Percentiles rank a stretch among this genome's conserved stretches.
phyloP scores from a whole-genome alignment of 1,140 invertebrate genomes.

The Neodiprion lecontei region DNA sequence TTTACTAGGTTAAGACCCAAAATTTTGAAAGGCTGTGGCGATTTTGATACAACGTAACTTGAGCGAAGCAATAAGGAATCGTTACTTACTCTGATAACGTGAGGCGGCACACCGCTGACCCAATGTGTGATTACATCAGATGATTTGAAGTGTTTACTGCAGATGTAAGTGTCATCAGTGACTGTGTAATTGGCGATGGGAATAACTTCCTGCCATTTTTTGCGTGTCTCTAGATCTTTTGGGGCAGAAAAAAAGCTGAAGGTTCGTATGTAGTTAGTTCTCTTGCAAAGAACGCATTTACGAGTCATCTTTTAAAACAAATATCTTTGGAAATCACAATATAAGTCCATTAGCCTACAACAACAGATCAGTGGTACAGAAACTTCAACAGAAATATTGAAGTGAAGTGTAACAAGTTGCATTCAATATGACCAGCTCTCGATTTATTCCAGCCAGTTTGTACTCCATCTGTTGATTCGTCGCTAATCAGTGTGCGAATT shows the following conservation, averaged over 20 bases:
- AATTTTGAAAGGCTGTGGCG: too few relatives aligned
- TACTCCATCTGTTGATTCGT: too few relatives aligned
- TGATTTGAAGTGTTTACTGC: conserved; percentile 54
- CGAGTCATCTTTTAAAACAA: conserved; percentile 45
- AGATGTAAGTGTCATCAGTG: conserved; percentile 54
- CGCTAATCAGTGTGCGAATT: too few relatives aligned
- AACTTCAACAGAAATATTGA: too few relatives aligned
- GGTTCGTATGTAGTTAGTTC: conserved; percentile 54
- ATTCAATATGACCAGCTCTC: too few relatives aligned
- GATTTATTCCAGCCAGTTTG: too few relatives aligned
- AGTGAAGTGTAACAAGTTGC: too few relatives aligned
- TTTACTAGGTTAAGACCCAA: too few relatives aligned
- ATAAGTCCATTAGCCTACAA: too few relatives aligned
- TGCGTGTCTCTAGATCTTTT: conserved; percentile 49
- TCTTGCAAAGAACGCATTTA: conserved; percentile 54
- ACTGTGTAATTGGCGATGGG: conserved; percentile 48
- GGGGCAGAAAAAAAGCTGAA: conserved; percentile 58
- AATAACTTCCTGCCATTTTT: conserved; percentile 53
- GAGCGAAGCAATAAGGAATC: background rate
- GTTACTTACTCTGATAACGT: conserved; percentile 52
- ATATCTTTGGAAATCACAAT: background rate
- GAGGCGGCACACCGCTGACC: conserved; percentile 54
- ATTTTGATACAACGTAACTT: too few relatives aligned
- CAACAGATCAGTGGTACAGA: too few relatives aligned
- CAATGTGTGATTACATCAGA: conserved; percentile 56